Base-by-base conservation (phyloP, 2,113 vertebrate genomes). In the Corythornis cristatus region DNA sequence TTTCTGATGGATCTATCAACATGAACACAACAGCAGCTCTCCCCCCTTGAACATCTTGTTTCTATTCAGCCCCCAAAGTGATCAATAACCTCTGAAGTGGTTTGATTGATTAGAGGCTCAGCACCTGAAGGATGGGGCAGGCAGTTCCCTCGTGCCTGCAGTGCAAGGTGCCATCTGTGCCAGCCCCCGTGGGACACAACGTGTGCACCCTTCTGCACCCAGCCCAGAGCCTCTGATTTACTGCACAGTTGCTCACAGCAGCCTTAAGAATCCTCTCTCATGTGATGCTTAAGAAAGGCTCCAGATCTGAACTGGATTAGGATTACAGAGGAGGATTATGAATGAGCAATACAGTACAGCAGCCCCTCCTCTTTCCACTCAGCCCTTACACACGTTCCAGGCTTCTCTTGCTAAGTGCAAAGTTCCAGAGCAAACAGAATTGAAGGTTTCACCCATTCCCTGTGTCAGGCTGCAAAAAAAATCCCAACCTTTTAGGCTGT, bases 221-320 rank as follows among this genome's bases (percentile, higher is more conserved):
- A 62, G 56, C 0, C 3, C 71, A 67, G 80, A n/a, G 25, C 57
- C 42, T 91, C 60, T 1, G 1, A 12, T 53, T 93, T 92, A 66
- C 89, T 87, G 77, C 87, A 57, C 50, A 9, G 45, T 74, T 80
- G 74, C 42, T 70, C n/a, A 51, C 57, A 90, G 67, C 67, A 79
- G 79, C 53, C 25, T 88, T 72, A 88, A 75, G 78, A 81, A 67
- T 60, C 92, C 77, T 79, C 58, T 79, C 45, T 35, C 91, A 95
- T 33, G 60, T 81, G 93, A 95, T 57, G 17, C 79, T 61, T 89
- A 96, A 94, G 90, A 93, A 89, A 83, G 54, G 65, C 86, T 73
- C 37, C 42, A 62, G 76, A 62, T 56, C 75, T 92, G 66, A 66
- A 88, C 82, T 31, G 92, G 96, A 94, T 96, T 96, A 96, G 90